Conservation (phyloP, 2,888 invertebrate species). For the Tetheella fluctuosa region DNA sequence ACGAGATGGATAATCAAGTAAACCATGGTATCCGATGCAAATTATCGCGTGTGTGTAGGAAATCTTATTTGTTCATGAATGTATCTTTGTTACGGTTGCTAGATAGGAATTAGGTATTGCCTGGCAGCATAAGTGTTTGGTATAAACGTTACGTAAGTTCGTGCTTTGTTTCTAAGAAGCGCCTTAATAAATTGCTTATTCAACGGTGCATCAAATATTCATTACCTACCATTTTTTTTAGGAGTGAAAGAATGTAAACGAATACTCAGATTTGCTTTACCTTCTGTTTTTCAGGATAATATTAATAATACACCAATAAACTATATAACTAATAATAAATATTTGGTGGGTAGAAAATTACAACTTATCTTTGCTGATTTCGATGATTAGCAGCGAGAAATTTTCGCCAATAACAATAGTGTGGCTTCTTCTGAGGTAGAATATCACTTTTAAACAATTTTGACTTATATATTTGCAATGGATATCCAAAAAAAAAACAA, state of each 20-base stretch:
- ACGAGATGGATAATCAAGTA: neutral
- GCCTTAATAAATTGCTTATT: constrained; percentile 37
- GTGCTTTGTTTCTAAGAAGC: constrained; percentile 27
- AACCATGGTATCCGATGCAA: neutral
- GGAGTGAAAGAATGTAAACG: constrained; percentile 13
- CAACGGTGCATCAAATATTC: constrained; percentile 44
- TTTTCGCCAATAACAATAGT: too few relatives aligned
- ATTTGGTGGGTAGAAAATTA: too few relatives aligned
- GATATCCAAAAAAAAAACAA: too few relatives aligned
- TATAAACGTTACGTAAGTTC: constrained; percentile 23
- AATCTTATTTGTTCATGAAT: constrained; percentile 3
- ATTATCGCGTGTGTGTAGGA: constrained; percentile 1
- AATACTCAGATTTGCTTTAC: neutral
- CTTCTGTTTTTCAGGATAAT: neutral
- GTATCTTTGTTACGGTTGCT: neutral
- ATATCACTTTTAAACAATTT: too few relatives aligned
- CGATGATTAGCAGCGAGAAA: too few relatives aligned
- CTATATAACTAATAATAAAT: too few relatives aligned
- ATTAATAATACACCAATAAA: too few relatives aligned
- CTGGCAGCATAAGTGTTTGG: constrained; percentile 24
- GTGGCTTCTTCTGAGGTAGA: too few relatives aligned
- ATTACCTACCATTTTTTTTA: constrained; percentile 33
- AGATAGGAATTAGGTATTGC: constrained; percentile 22
- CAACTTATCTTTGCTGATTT: too few relatives aligned
- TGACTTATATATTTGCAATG: too few relatives aligned